Base-by-base conservation (phyloP, 2,797 vertebrate genomes). In the Decapterus maruadsi region DNA sequence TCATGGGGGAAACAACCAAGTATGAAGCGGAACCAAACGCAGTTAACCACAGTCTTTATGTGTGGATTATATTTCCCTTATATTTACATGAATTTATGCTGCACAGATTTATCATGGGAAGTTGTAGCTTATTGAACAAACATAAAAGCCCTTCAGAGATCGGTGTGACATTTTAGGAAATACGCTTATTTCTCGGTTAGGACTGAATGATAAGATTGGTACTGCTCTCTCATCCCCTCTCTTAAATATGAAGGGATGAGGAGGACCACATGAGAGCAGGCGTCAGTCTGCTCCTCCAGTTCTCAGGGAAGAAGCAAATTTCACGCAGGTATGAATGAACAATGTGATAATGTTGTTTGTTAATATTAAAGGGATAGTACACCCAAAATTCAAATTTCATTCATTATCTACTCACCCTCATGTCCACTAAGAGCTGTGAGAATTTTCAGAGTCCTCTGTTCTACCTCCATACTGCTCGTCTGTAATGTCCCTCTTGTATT, bases 1-100 rank as follows among this genome's bases (percentile, higher is more conserved):
- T 79, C 38, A 59, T 63, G 65, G 66, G 66, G 56, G 57, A 59
- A 80, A 69, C 69, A 80, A 72, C 19, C 36, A 40, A 34, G 45
- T 72, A 43, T n/a, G 19, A 76, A 75, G 43, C 38, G 22, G 31
- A 66, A 57, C 57, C 46, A 77, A 83, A 72, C 40, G 19, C 22
- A 70, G 64, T 66, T 64, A 43, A 78, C 77, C n/a, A 50, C 73
- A 68, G 42, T 22, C 51, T 63, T 68, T 58, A 34, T 64, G 51
- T 11, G 60, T 26, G 5, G 4, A 53, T 26, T 43, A 43, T 10
- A 43, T 64, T 26, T 67, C 59, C 60, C n/a, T 60, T 36, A 38
- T 36, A 66, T 43, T 60, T 48, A 59, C 22, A 29, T 51, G 13
- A 26, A 29, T 58, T 19, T 50, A 48, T 48, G 36, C 7, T 2